A percentile compares a stretch with the other conserved stretches of the same genome.
These are phyloP conservation scores for Calosoma granatense DNA, from an alignment of 1,140 invertebrate genomes.

Conservation along the genomic window DNA sequence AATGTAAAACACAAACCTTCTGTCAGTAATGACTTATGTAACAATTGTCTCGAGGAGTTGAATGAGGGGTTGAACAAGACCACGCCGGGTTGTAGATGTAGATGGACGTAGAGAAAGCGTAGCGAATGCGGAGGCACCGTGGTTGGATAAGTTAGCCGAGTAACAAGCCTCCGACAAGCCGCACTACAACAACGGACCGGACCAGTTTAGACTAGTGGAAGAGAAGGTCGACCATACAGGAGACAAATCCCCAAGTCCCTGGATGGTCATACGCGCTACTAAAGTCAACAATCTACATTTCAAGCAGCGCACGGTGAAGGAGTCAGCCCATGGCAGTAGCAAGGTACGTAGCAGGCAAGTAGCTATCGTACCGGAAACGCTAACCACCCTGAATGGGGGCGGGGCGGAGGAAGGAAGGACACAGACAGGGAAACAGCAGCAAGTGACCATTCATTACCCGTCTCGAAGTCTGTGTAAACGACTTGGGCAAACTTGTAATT, in stretches of 20 bases:
- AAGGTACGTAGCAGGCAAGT: too few species aligned
- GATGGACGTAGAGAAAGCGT: neutral
- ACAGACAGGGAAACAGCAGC: neutral
- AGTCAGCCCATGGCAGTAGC: neutral
- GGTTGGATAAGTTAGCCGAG: too few species aligned
- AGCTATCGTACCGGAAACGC: too few species aligned
- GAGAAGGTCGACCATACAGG: neutral
- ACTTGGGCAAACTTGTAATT: slow-evolving; percentile 4
- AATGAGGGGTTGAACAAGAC: neutral
- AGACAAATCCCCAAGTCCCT: neutral
- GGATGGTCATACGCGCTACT: neutral
- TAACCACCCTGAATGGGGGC: too few species aligned
- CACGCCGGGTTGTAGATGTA: neutral
- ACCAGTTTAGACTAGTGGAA: neutral
- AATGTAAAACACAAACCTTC: too few species aligned
- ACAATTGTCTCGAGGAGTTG: neutral
- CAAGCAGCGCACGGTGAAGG: neutral
- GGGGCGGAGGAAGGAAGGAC: too few species aligned
- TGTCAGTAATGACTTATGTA: too few species aligned
- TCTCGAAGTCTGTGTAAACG: slow-evolving; percentile 1
- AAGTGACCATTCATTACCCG: slow-evolving; percentile 6
- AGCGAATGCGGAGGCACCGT: too few species aligned
- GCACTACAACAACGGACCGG: neutral
- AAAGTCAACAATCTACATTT: neutral
- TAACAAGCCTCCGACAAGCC: neutral